Base-by-base conservation (phyloP, 2,797 vertebrate genomes). In the Netta rufina region DNA sequence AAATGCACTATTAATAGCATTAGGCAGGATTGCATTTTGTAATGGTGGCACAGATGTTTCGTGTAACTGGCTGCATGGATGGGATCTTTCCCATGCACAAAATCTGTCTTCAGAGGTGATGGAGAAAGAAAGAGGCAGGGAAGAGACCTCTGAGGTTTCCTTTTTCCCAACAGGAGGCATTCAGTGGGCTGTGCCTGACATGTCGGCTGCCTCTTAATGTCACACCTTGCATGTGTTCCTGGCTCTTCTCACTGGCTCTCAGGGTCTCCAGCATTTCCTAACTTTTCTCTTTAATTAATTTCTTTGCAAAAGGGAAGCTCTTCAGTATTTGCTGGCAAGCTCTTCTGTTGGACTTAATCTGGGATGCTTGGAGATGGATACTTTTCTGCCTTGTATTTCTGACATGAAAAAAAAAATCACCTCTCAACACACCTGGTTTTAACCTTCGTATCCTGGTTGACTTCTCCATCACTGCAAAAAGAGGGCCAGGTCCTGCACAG, bases 1-100 rank as follows among this genome's bases (percentile, higher is more conserved):
- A 88, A 60, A 6, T n/a, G 66, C 27, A 11, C 64, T 79, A 51
- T 91, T 81, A 94, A 88, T 70, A 96, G 66, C 43, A 79, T 28
- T n/a, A 86, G 61, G 84, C 75, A 53, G 53, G 53, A 75, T 43
- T 87, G 25, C 43, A 14, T 36, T 45, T 66, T 75, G 56, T 22
- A 66, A 39, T 33, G 56, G 51, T 90, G 82, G 47, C 87, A 95
- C 87, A 96, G 90, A 67, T 96, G 87, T 84, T 84, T 67, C 38
- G 5, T 54, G 91, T 70, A 90, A 89, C n/a, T 93, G 88, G 60
- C 30, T 81, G 43, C 65, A 65, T 1, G 56, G 62, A 61, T 2
- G 56, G 62, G 67, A 91, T 84, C 57, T 61, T 95, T 53, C 66
- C 83, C 0, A 0, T 75, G 57, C 73, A 89, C 83, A 28, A 76